A percentile compares a stretch with the other conserved stretches of the same genome.
phyloP scores from a whole-genome alignment of 2,797 vertebrate species.

The Molossus alvarezi region DNA sequence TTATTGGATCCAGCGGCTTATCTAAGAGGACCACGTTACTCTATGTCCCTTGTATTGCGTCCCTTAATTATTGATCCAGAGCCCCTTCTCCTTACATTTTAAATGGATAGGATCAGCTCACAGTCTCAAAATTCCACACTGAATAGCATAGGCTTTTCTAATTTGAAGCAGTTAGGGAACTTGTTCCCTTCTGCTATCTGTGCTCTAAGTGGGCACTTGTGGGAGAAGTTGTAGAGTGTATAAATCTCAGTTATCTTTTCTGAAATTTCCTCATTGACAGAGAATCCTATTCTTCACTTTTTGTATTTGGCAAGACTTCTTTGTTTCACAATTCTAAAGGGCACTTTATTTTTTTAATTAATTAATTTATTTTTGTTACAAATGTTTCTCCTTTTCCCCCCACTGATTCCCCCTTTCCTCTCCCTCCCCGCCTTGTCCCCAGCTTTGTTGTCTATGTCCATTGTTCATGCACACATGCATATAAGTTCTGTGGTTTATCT shows the following conservation, averaged over 20 bases:
- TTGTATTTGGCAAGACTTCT: background rate
- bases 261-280: constrained; percentile 22
- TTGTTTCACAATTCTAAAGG: background rate
- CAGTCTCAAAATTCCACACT: background rate
- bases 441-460: too few species aligned
- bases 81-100: constrained; percentile 40
- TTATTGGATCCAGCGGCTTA: background rate
- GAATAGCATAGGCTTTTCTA: background rate
- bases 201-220: background rate
- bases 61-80: constrained; percentile 7
- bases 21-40: background rate
- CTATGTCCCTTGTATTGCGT: background rate
- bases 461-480: too few species aligned
- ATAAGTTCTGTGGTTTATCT: too few species aligned
- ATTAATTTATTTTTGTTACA: too few species aligned
- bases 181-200: background rate
- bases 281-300: constrained; percentile 46
- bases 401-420: too few species aligned
- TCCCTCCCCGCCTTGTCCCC: too few species aligned
- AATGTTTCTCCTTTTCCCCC: too few species aligned
- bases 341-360: background rate
- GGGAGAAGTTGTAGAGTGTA: background rate
- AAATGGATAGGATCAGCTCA: background rate
- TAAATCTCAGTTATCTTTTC: constrained; percentile 36
- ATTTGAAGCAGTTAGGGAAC: constrained; percentile 42